Evolutionary conservation across 2,888 invertebrate genomes (phyloP), one percentile per base, ranked within the genome.

Genomic region (Zaprionus lineosus): DNA sequence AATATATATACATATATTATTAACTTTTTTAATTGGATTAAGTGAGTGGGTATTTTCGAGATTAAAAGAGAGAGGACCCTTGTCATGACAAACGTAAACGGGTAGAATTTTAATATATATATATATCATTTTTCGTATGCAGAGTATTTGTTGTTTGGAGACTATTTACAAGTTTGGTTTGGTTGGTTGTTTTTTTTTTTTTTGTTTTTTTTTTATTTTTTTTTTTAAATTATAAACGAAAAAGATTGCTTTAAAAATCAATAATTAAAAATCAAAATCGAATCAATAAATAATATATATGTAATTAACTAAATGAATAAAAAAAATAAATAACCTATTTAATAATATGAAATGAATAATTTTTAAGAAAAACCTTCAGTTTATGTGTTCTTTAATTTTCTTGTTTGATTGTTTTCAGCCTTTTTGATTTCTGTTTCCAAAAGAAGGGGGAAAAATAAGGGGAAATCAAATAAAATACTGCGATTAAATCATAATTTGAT

Each of bases 101-200:
- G 69, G 79, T 53, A 61, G 62, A 67, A 52, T 81, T 82, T 53
- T 31, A 34, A 28, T 43, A 40, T 24, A 46, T n/a, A 48, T 52
- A 29, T 59, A 65, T 63, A 67, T 72, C 72, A 74, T 69, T 79
- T n/a, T n/a, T 82, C 60, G 78, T 76, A 84, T 82, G 76, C 74
- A 74, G 83, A 84, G 83, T 83, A 71, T 65, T 82, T 74, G 63
- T 70, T 67, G 52, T 73, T 70, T 72, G 74, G 84, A 76, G 76
- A 82, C 82, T 86, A 86, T 86, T 87, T 86, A 86, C 86, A 86
- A 86, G 84, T 82, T 86, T 68, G 75, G 71, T 72, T 82, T 71
- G 57, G 63, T 64, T 74, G 72, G 53, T 21, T 34, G 68, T 70
- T 60, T 51, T 37, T 53, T 68, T 46, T 52, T 46, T 40, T 40